Conservation (phyloP, 2,113 vertebrate genomes). For the Vanacampus margaritifer region DNA sequence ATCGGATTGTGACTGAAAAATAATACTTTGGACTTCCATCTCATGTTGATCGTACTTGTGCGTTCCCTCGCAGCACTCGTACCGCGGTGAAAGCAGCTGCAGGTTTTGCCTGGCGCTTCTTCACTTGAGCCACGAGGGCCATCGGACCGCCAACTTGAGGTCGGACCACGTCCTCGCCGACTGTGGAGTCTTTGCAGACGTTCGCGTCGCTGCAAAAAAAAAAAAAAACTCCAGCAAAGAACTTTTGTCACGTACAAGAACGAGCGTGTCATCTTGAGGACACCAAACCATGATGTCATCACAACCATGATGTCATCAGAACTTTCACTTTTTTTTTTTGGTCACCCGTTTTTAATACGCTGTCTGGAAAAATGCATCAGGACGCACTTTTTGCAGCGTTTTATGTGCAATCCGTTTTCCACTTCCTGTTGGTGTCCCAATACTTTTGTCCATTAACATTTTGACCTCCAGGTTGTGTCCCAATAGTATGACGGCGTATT, state of each 20-base stretch:
- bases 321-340: conserved; percentile 6
- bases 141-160: neutral
- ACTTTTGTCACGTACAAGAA: neutral
- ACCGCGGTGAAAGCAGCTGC: conserved; percentile 1
- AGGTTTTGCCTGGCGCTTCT: conserved; percentile 5
- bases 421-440: neutral
- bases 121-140: conserved; percentile 15
- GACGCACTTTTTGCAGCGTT: neutral
- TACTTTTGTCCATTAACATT: neutral
- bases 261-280: neutral
- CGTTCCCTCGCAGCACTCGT: neutral
- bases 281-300: conserved; percentile 1
- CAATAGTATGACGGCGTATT: too few relatives aligned
- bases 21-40: too few relatives aligned
- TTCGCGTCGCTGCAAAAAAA: conserved; percentile 18
- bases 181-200: too few relatives aligned
- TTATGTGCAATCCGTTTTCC: neutral
- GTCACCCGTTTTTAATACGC: neutral
- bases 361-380: neutral
- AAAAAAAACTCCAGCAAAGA: neutral
- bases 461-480: neutral
- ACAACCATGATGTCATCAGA: conserved; percentile 10
- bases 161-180: too few relatives aligned
- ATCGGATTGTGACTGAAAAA: neutral
- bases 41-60: too few relatives aligned